Evolutionary conservation across 2,113 vertebrate genomes (phyloP).

Genomic region (Megaceryle maxima): DNA sequence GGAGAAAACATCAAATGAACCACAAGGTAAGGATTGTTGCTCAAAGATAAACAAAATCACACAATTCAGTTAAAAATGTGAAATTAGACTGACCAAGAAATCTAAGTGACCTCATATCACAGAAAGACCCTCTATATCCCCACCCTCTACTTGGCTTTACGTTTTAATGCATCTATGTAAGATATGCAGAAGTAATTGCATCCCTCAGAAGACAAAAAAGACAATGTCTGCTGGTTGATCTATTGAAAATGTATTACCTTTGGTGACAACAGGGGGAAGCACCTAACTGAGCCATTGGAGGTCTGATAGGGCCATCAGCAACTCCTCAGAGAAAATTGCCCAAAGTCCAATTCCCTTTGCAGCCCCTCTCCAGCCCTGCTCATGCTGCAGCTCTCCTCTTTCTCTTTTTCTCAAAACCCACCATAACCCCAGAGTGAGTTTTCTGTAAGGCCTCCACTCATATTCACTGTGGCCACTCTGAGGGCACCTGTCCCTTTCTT

Average conservation of each 20-base stretch:
- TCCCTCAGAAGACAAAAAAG: neutral
- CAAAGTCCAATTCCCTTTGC: neutral
- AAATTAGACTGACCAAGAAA: neutral
- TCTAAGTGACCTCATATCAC: neutral
- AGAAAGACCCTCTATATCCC: no score
- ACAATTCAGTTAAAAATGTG: neutral
- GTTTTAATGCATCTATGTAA: neutral
- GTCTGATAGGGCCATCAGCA: neutral
- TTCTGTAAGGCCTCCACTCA: neutral
- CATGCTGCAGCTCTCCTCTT: neutral
- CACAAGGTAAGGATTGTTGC: neutral
- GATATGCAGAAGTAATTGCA: neutral
- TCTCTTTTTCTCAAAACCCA: neutral
- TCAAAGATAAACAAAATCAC: neutral
- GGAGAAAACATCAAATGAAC: neutral
- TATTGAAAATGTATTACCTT: neutral
- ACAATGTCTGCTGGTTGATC: neutral
- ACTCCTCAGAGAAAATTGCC: neutral
- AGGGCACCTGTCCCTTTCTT: neutral
- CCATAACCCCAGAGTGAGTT: neutral
- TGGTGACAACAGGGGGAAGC: neutral
- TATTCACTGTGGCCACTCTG: neutral
- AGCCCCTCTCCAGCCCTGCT: neutral
- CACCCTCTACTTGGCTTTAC: neutral
- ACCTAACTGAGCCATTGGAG: neutral